Conservation (phyloP, 2,888 invertebrate species). For the Furcula furcula region DNA sequence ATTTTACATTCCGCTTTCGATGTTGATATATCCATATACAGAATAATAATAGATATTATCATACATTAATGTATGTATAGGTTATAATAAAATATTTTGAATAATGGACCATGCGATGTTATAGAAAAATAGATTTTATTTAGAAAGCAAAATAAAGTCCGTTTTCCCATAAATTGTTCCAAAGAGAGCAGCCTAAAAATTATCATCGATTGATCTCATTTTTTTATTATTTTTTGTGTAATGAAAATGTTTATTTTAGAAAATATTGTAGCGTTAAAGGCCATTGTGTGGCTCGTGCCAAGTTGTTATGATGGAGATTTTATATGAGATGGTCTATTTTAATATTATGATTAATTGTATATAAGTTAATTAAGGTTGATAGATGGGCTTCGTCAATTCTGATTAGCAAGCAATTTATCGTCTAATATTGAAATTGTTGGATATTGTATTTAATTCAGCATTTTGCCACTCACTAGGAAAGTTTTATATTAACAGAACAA, state of each 20-base stretch:
- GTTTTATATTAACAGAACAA: no score
- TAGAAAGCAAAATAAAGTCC: slow-evolving; percentile 43
- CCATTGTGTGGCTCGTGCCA: slow-evolving; percentile 62
- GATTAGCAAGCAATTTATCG: slow-evolving; percentile 19
- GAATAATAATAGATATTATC: slow-evolving; percentile 16
- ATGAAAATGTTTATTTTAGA: slow-evolving; percentile 74
- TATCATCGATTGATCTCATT: slow-evolving; percentile 80
- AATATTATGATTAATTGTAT: slow-evolving; percentile 39
- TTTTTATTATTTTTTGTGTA: slow-evolving; percentile 65
- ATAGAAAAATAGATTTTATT: slow-evolving; percentile 39
- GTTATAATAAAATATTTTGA: slow-evolving; percentile 26
- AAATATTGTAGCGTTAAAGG: slow-evolving; percentile 43
- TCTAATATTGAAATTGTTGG: no score
- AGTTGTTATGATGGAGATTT: slow-evolving; percentile 63
- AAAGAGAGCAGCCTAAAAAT: slow-evolving; percentile 81
- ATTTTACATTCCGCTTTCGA: slow-evolving; percentile 69
- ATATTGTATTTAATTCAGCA: no score
- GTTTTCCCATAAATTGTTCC: slow-evolving; percentile 71
- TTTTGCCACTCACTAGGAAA: no score
- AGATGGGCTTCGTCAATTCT: slow-evolving; percentile 40
- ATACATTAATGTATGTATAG: slow-evolving; percentile 20
- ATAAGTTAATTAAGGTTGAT: slow-evolving; percentile 50
- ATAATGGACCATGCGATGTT: slow-evolving; percentile 54
- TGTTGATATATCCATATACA: slow-evolving; percentile 48
- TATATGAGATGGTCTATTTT: slow-evolving; percentile 62